A percentile compares a stretch with the other conserved stretches of the same genome.
Conservation (phyloP, 2,113 vertebrate genomes). For the Martes martes region DNA sequence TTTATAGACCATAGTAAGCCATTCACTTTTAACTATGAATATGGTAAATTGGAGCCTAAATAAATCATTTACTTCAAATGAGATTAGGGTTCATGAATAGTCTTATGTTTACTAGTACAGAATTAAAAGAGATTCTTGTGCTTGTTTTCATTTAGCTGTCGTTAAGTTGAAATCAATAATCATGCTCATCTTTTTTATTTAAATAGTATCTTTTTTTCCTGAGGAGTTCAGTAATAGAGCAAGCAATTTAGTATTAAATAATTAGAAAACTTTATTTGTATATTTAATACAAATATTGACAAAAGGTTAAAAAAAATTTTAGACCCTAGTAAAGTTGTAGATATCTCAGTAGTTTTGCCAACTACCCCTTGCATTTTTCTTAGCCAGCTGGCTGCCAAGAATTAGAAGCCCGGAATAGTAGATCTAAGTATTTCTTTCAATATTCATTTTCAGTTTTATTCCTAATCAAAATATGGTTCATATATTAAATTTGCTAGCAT, state of each 20-base stretch:
- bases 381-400: neutral
- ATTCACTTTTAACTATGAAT: slow-evolving; percentile 23
- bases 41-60: neutral
- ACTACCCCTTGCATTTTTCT: neutral
- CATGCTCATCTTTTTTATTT: slow-evolving; percentile 40
- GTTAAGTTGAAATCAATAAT: slow-evolving; percentile 45
- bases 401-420: neutral
- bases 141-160: slow-evolving; percentile 49
- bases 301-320: neutral
- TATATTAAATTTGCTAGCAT: neutral
- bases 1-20: neutral
- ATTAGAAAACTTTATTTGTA: slow-evolving; percentile 30
- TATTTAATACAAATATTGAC: slow-evolving; percentile 9
- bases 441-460: neutral
- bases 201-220: slow-evolving; percentile 19
- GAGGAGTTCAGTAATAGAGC: slow-evolving; percentile 3
- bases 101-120: neutral
- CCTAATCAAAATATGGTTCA: slow-evolving; percentile 18
- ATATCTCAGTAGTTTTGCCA: neutral
- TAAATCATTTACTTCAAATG: slow-evolving; percentile 40
- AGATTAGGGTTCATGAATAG: neutral
- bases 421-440: slow-evolving; percentile 9
- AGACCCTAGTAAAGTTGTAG: neutral
- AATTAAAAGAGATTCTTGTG: neutral
- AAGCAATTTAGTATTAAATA: slow-evolving; percentile 37